Conservation (phyloP, 2,113 vertebrate species). For the Sander lucioperca region DNA sequence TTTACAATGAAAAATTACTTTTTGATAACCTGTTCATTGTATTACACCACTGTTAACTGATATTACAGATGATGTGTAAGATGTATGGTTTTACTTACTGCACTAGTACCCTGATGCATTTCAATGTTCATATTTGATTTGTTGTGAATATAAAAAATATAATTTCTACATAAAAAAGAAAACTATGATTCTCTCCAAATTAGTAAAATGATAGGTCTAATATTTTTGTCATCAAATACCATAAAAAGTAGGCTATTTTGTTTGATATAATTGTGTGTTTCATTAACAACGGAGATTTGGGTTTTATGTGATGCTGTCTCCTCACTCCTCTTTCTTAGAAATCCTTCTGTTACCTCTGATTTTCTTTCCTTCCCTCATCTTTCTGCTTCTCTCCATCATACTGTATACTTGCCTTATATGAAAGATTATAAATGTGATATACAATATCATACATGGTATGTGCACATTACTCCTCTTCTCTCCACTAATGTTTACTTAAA, state of each 20-base stretch:
- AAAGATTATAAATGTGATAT: not conserved
- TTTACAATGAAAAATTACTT: not conserved
- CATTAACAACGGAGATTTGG: too few relatives aligned
- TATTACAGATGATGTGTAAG: not conserved
- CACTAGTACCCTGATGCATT: not conserved
- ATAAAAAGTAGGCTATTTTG: not conserved
- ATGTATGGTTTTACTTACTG: not conserved
- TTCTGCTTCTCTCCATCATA: too few relatives aligned
- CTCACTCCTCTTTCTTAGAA: not conserved
- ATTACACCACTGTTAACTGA: not conserved
- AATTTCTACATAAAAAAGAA: not conserved
- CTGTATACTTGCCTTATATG: too few relatives aligned
- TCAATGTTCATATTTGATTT: not conserved
- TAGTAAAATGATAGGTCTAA: not conserved
- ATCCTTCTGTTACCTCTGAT: not conserved
- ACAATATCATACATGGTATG: not conserved
- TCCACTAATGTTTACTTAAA: not conserved
- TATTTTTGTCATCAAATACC: not conserved
- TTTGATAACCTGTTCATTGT: not conserved
- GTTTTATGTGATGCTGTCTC: not conserved
- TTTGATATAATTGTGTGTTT: too few relatives aligned
- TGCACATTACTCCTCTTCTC: not conserved
- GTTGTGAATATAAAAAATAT: not conserved
- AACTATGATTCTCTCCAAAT: not conserved
- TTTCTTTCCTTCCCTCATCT: not conserved